These are phyloP conservation scores for Plectrocnemia conspersa DNA, from an alignment of 1,140 invertebrate genomes.

Conservation along the genomic window DNA sequence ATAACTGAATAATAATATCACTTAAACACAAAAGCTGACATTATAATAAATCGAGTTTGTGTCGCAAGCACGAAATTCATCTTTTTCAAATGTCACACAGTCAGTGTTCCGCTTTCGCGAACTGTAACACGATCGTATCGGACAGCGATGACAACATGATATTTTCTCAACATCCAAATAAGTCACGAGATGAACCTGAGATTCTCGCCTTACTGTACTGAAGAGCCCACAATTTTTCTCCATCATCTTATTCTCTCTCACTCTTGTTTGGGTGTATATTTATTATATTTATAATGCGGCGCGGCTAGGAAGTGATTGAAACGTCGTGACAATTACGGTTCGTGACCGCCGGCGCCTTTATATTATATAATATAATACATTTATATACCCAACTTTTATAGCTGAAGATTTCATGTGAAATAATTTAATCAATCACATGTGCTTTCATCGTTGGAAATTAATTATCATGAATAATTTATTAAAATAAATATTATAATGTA, in stretches of 20 bases:
- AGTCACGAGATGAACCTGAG: background rate
- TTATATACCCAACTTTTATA: too few species aligned
- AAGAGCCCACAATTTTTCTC: background rate
- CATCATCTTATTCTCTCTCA: background rate
- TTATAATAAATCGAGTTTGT: too few species aligned
- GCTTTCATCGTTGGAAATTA: background rate
- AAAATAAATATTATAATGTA: too few species aligned
- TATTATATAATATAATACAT: background rate
- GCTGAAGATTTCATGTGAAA: background rate
- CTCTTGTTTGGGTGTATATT: slow-evolving; percentile 2
- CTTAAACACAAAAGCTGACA: too few species aligned
- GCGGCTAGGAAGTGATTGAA: slow-evolving; percentile 27
- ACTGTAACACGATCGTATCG: background rate
- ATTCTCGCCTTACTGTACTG: background rate
- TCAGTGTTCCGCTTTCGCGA: too few species aligned
- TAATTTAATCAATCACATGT: background rate
- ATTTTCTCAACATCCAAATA: background rate
- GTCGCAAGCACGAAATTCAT: too few species aligned
- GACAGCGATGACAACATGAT: slow-evolving; percentile 2
- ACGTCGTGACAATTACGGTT: slow-evolving; percentile 28
- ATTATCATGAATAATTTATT: too few species aligned
- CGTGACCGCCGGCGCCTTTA: slow-evolving; percentile 18
- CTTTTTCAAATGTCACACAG: too few species aligned
- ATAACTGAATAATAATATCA: too few species aligned
- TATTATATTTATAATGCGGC: slow-evolving; percentile 12